Conservation (phyloP, 2,113 vertebrate genomes). For the Alexandromys fortis region DNA sequence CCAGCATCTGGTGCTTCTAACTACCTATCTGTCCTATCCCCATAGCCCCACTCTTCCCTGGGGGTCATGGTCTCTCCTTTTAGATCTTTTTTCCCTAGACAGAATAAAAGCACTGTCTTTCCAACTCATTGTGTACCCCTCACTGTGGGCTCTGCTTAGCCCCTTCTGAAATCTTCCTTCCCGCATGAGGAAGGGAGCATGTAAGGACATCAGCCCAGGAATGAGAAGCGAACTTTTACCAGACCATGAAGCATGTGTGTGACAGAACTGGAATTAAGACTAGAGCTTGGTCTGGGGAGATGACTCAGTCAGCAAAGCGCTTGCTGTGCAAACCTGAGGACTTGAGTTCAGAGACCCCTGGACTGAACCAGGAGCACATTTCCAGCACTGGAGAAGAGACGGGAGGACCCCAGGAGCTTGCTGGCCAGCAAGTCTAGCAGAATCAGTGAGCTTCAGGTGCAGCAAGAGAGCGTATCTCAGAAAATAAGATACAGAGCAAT, state of each 20-base stretch:
- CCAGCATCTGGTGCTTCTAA: not conserved
- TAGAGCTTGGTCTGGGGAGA: not conserved
- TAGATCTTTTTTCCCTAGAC: not conserved
- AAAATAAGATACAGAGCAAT: not conserved
- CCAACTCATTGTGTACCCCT: not conserved
- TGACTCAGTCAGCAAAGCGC: not conserved
- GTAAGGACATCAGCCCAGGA: slow-evolving; percentile 1
- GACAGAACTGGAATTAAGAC: not conserved
- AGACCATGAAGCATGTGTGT: not conserved
- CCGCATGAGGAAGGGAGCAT: not conserved
- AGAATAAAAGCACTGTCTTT: not conserved
- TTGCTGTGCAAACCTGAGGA: not conserved
- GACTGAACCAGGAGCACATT: too few relatives aligned
- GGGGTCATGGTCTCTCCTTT: not conserved
- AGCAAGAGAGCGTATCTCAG: not conserved
- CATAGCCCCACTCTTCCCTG: not conserved
- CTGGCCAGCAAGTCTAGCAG: not conserved
- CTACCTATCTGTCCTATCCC: not conserved
- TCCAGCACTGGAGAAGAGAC: not conserved
- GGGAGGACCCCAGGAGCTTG: not conserved
- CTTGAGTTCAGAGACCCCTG: not conserved
- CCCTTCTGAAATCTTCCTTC: not conserved
- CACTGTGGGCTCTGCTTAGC: not conserved
- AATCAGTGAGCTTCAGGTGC: not conserved
- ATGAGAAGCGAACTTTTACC: not conserved